Evolutionary conservation across 2,797 vertebrate genomes (phyloP).

Genomic region (Cetoscarus ocellatus): DNA sequence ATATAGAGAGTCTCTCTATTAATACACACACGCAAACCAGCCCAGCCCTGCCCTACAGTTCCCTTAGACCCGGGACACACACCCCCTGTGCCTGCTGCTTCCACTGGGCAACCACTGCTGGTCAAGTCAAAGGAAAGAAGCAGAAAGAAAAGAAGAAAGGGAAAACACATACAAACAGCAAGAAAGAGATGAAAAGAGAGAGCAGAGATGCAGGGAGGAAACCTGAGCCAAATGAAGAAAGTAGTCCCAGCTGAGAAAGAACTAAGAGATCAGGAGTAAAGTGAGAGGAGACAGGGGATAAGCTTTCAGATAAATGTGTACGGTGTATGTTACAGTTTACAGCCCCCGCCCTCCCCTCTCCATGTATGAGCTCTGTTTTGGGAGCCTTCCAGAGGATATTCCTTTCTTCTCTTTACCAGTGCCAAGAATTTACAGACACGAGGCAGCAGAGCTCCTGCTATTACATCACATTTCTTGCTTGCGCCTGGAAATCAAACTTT

Average conservation of each 20-base stretch:
- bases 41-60: conserved; percentile 53
- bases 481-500: conserved; percentile 57
- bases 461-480: conserved; percentile 77
- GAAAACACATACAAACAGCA: background rate
- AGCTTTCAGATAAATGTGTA: conserved; percentile 60
- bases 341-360: conserved; percentile 11
- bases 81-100: conserved; percentile 23
- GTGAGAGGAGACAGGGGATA: conserved; percentile 42
- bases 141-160: conserved; percentile 18
- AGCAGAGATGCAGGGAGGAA: background rate
- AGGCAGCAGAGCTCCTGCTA: conserved; percentile 65
- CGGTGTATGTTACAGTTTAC: conserved; percentile 60
- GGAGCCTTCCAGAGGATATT: conserved; percentile 74
- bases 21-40: conserved; percentile 69
- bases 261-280: conserved; percentile 25
- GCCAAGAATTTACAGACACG: conserved; percentile 71
- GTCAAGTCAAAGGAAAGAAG: conserved; percentile 32
- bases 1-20: conserved; percentile 80
- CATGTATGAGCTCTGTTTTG: conserved; percentile 61
- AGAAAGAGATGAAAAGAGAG: background rate
- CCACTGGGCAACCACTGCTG: conserved; percentile 38
- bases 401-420: conserved; percentile 64
- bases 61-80: conserved; percentile 41
- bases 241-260: conserved; percentile 6
- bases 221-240: background rate